Conservation (phyloP, 2,113 vertebrate species). For the Corythornis madagascariensis region DNA sequence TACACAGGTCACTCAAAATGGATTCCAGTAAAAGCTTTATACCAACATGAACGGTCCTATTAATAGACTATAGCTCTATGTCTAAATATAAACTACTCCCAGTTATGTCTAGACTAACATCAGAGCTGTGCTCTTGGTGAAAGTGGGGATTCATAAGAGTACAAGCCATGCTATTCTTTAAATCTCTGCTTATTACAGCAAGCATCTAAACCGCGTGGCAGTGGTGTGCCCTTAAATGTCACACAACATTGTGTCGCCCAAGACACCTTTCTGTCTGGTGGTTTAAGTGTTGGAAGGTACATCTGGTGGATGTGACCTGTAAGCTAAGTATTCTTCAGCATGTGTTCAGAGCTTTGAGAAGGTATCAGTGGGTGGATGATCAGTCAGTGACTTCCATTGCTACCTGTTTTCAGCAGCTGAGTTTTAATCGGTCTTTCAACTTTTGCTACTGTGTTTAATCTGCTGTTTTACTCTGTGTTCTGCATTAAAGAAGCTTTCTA, state of each 20-base stretch:
- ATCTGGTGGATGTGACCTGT: neutral
- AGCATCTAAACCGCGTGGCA: neutral
- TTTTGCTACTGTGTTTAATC: conserved; percentile 52
- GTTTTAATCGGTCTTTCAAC: conserved; percentile 49
- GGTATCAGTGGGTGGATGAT: neutral
- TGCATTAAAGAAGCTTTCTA: conserved; percentile 38
- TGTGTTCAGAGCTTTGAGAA: neutral
- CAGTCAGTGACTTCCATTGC: conserved; percentile 11
- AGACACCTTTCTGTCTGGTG: neutral
- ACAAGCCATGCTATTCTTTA: neutral
- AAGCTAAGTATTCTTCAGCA: neutral
- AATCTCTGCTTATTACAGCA: neutral
- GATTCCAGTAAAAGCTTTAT: neutral
- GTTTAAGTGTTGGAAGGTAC: neutral
- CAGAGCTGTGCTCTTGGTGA: neutral
- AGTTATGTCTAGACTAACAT: conserved; percentile 29
- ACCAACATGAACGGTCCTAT: neutral
- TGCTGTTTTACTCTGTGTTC: neutral
- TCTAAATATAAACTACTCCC: conserved; percentile 41
- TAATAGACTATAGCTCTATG: neutral
- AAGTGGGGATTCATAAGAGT: neutral
- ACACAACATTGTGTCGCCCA: neutral
- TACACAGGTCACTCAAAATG: neutral
- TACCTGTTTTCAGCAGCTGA: conserved; percentile 30
- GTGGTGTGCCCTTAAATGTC: neutral